Percentiles rank a stretch among this genome's conserved stretches.
Conservation (phyloP, 2,797 vertebrate species). For the Myiotriccus ornatus region DNA sequence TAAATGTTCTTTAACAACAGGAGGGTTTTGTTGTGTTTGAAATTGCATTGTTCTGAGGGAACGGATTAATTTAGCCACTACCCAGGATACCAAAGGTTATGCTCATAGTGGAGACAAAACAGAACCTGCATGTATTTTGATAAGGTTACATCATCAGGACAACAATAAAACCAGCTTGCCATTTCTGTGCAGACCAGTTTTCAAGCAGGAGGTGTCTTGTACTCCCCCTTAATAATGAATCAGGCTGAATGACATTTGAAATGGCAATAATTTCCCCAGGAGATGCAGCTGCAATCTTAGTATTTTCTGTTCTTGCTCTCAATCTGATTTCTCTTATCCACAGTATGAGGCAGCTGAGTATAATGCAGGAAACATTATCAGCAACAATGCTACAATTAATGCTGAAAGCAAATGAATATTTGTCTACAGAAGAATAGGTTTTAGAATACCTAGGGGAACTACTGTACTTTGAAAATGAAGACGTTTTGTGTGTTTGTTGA, state of each 20-base stretch:
- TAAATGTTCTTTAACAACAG: conserved; percentile 59
- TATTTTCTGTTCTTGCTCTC: conserved; percentile 48
- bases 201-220: conserved; percentile 59
- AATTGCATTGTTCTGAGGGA: conserved; percentile 24
- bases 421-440: conserved; percentile 51
- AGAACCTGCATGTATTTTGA: conserved; percentile 33
- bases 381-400: conserved; percentile 62
- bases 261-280: conserved; percentile 71
- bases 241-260: conserved; percentile 72
- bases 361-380: conserved; percentile 48
- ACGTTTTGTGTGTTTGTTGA: conserved; percentile 41
- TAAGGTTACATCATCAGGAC: conserved; percentile 17
- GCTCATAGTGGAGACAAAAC: conserved; percentile 47
- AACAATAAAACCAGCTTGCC: conserved; percentile 43
- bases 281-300: conserved; percentile 71
- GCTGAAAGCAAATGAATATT: conserved; percentile 53
- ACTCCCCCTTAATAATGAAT: conserved; percentile 65
- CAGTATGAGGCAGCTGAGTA: conserved; percentile 51
- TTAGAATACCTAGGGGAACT: conserved; percentile 55
- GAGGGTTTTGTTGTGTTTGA: conserved; percentile 48
- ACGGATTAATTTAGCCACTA: conserved; percentile 62
- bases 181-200: conserved; percentile 31
- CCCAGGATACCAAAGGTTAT: conserved; percentile 57
- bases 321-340: conserved; percentile 48
- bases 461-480: conserved; percentile 47